A percentile compares a stretch with the other conserved stretches of the same genome.
Conservation (phyloP, 2,888 invertebrate genomes). For the Aleiodes testaceus region DNA sequence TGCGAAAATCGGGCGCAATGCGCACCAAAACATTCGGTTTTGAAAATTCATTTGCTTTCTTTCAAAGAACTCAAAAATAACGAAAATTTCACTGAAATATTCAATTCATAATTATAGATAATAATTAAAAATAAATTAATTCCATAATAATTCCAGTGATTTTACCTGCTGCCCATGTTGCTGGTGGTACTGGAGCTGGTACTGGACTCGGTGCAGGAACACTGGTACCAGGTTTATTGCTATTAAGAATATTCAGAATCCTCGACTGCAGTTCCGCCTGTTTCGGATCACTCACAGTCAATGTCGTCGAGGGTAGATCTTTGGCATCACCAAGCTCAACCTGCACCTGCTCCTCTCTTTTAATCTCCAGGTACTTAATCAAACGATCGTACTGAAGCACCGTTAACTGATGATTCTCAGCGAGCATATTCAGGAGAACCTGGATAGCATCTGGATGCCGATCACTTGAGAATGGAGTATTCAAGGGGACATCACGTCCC, state of each 20-base stretch:
- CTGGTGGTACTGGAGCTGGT: constrained; percentile 58
- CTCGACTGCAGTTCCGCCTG: constrained; percentile 84
- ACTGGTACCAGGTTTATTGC: constrained; percentile 71
- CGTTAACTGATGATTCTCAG: constrained; percentile 86
- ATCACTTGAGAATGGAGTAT: constrained; percentile 74
- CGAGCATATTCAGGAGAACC: constrained; percentile 81
- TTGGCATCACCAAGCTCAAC: constrained; percentile 83
- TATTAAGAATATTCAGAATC: constrained; percentile 85
- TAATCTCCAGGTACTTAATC: constrained; percentile 82
- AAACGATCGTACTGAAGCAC: constrained; percentile 86
- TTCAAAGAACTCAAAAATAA: not conserved
- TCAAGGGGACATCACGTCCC: constrained; percentile 76
- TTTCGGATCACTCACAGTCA: constrained; percentile 74
- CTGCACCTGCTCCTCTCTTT: constrained; percentile 83
- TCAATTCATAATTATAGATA: too few relatives aligned
- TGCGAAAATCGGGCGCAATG: constrained; percentile 38
- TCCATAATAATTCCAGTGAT: constrained; percentile 36
- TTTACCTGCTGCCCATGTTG: constrained; percentile 68
- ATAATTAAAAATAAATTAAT: too few relatives aligned
- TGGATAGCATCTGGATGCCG: constrained; percentile 70
- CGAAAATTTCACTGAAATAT: not conserved
- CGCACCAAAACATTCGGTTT: constrained; percentile 43
- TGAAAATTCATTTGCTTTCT: not conserved
- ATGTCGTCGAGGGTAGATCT: constrained; percentile 70
- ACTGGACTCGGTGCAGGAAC: constrained; percentile 66